Evolutionary conservation across 2,888 invertebrate genomes (phyloP), one percentile per base, ranked within the genome.

Genomic region (Perithous albicinctus): DNA sequence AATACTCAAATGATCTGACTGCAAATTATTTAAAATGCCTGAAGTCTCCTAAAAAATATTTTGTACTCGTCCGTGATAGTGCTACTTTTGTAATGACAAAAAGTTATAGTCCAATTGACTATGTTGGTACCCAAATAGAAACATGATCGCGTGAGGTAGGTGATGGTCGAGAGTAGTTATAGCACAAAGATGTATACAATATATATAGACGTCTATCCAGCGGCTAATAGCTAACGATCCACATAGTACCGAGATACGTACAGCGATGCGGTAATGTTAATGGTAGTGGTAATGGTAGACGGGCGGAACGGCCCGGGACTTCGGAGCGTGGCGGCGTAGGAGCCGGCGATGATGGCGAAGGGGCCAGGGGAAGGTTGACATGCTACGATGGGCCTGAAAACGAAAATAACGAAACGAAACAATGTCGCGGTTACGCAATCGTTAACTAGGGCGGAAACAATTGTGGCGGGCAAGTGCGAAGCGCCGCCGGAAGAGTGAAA

Each of bases 371-470:
- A 84, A 86, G 86, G 84, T 87, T 89, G 91, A 91, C 91, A 92
- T 91, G 91, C 91, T 91, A 92, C 90, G 91, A 85, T 91, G 91
- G 91, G 91, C 91, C 89, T 91, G 91, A 92, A 91, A 92, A 91
- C 90, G 91, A 91, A 91, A 92, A 91, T 90, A 91, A 91, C 91
- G 90, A 90, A 90, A 91, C 88, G 89, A 91, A 91, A 91, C 91
- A 91, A 91, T 91, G 91, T 91, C 90, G 91, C 86, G 83, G 83
- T 92, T 91, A 88, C 91, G 91, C 89, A 92, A 92, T 87, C 85
- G 88, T 86, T 90, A 92, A 92, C 91, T 91, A 92, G 91, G 91
- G 91, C 91, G 91, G 91, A 92, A 92, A 92, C 91, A 91, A 91
- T 92, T 89, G 91, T 91, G 90, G 90, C 89, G 89, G 88, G 88